Base-by-base conservation (phyloP, 1,140 invertebrate genomes). In the Trichoplusia ni region DNA sequence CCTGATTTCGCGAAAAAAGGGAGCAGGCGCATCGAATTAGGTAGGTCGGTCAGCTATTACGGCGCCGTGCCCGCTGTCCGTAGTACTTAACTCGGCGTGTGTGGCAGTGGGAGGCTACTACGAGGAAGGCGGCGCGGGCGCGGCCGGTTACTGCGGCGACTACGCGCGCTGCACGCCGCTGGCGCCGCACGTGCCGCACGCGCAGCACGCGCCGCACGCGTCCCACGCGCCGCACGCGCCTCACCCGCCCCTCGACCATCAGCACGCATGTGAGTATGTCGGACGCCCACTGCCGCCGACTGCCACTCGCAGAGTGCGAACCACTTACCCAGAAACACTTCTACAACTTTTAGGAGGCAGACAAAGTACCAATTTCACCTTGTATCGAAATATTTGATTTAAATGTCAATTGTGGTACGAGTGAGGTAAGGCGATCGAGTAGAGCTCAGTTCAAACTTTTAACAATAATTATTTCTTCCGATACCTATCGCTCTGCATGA, bases 81-180 rank as follows among this genome's bases (percentile, higher is more conserved):
- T 79, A 66, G 42, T 82, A 78, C 72, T 71, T 79, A 76, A 75
- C 80, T 75, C 73, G 79, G 80, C 79, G 79, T 86, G 82, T 87
- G 83, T 88, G 85, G 85, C 87, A 91, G 88, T 91, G 87, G 90
- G 83, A 82, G 87, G 85, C 80, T 91, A 89, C 88, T 91, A 90
- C 84, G 90, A 87, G 78, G 89, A 86, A 59, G 74, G 83, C 54
- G 74, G 84, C 54, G 73, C 72, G 59, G 66, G 73, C 67, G 81
- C 67, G 63, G 77, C 75, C 70, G 75, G 78, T 63, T 86, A 87
- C 80, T 83, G 81, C 79, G 81, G 77, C 64, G 88, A 90, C 72
- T 93, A 91, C 90, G 91, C 92, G 90, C 90, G 89, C 77, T 92
- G 90, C 83, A 82, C 86, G 75, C 82, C 86, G 89, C 79, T 84